Conservation (phyloP, 1,140 invertebrate species). For the Phthorimaea operculella region DNA sequence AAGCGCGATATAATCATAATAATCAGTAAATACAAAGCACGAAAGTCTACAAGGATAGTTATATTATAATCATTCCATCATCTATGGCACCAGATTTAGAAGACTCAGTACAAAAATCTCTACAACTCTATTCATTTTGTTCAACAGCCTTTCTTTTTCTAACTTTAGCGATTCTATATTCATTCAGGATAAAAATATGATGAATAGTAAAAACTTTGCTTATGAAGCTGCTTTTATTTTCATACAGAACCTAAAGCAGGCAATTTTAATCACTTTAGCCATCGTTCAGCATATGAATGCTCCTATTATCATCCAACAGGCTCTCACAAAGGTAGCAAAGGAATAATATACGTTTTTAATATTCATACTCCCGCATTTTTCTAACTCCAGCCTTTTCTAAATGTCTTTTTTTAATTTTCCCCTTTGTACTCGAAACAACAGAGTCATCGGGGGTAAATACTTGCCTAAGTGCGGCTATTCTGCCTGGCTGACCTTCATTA, state of each 20-base stretch:
- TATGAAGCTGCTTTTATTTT: too few relatives aligned
- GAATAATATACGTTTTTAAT: background rate
- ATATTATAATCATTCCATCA: too few relatives aligned
- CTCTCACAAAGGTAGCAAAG: background rate
- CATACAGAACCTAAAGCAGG: background rate
- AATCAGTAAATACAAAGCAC: too few relatives aligned
- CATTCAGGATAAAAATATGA: too few relatives aligned
- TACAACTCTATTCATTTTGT: too few relatives aligned
- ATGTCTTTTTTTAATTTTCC: conserved; percentile 58
- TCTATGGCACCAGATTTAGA: too few relatives aligned
- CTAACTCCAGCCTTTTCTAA: conserved; percentile 58
- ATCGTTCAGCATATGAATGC: background rate
- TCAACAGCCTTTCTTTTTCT: too few relatives aligned
- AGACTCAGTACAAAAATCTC: too few relatives aligned
- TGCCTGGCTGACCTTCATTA: conserved; percentile 30
- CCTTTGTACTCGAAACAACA: conserved; percentile 35
- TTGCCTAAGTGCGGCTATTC: conserved; percentile 16
- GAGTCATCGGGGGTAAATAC: conserved; percentile 22
- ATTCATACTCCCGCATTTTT: conserved; percentile 21
- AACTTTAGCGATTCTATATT: too few relatives aligned
- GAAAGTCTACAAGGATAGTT: too few relatives aligned
- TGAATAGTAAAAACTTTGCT: too few relatives aligned
- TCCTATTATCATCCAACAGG: background rate
- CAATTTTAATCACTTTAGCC: background rate
- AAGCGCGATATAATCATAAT: too few relatives aligned